phyloP scores from a whole-genome alignment of 1,140 invertebrate species.

The Bombus sylvicola region DNA sequence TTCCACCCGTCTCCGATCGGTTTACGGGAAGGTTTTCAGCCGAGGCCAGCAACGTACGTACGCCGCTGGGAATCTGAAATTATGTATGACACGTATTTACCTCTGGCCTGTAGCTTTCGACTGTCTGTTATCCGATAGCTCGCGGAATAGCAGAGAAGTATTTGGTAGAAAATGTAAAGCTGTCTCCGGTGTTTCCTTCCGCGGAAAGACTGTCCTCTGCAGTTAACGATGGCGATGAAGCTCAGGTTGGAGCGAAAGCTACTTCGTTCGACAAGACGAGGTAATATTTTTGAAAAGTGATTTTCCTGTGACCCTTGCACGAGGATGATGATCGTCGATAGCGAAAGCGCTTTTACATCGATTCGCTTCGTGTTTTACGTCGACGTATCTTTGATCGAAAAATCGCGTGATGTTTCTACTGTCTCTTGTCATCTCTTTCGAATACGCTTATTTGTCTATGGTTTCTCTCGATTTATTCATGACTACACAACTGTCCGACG shows the following conservation, averaged over 20 bases:
- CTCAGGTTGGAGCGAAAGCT: not conserved
- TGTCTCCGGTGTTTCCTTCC: not conserved
- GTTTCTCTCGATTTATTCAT: no score
- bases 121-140: not conserved
- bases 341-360: no score
- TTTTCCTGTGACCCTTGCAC: not conserved
- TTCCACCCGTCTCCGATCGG: not conserved
- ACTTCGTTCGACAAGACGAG: not conserved
- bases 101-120: not conserved
- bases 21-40: not conserved
- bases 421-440: no score
- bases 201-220: not conserved
- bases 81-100: constrained; percentile 30
- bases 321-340: not conserved
- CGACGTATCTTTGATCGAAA: no score
- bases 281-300: constrained; percentile 11
- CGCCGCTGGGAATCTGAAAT: constrained; percentile 15
- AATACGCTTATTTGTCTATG: no score
- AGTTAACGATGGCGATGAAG: not conserved
- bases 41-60: not conserved
- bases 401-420: no score
- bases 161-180: not conserved
- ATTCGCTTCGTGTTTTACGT: no score
- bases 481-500: no score
- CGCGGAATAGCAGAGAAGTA: constrained; percentile 1